Conservation (phyloP, 1,140 invertebrate species). For the Eurosta solidaginis region DNA sequence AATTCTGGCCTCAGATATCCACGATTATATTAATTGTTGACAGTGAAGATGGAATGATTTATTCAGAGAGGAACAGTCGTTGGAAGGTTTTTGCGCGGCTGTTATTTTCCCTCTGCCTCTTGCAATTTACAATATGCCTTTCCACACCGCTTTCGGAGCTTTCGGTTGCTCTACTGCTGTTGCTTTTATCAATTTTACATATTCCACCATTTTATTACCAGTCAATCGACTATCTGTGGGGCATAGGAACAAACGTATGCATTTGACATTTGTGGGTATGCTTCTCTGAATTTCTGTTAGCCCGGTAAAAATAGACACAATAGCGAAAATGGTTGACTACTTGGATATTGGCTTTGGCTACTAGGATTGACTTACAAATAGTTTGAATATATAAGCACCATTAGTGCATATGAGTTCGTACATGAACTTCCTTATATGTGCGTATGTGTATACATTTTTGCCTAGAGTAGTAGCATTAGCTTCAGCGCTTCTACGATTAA, state of each 20-base stretch:
- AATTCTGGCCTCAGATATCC: neutral
- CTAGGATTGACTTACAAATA: neutral
- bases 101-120: neutral
- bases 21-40: neutral
- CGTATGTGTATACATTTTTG: neutral
- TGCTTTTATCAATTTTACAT: too few relatives aligned
- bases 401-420: neutral
- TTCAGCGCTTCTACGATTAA: too few relatives aligned
- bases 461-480: too few relatives aligned
- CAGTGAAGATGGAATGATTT: neutral
- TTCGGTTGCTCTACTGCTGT: neutral
- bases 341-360: neutral
- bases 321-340: constrained; percentile 48
- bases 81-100: neutral
- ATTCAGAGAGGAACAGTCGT: neutral
- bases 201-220: neutral
- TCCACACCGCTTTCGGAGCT: neutral
- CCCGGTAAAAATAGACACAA: constrained; percentile 58
- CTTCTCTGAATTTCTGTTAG: constrained; percentile 45
- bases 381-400: too few relatives aligned
- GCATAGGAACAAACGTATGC: too few relatives aligned
- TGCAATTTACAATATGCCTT: neutral
- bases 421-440: neutral
- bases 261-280: neutral
- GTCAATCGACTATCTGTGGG: neutral